Evolutionary conservation across 2,113 vertebrate species (phyloP).

Genomic region (Bos javanicus): DNA sequence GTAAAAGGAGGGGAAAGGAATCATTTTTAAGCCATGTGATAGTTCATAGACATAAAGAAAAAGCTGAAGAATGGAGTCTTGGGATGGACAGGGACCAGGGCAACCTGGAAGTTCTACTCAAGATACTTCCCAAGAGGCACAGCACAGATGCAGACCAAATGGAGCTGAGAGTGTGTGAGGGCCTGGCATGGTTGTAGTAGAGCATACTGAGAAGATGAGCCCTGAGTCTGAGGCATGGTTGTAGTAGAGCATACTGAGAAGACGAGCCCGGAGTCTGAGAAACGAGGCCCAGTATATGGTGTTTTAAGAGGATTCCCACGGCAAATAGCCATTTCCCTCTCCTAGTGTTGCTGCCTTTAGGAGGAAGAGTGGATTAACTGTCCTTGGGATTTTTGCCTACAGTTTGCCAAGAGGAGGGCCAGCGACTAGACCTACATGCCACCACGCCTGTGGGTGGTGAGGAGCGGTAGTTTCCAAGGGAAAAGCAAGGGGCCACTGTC

Average conservation of each 20-base stretch:
- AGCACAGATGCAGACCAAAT: neutral
- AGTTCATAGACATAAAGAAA: neutral
- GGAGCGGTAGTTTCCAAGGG: neutral
- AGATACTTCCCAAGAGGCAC: neutral
- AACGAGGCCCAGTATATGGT: neutral
- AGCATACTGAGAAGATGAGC: neutral
- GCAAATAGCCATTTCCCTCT: neutral
- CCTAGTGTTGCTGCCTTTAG: neutral
- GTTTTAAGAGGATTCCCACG: neutral
- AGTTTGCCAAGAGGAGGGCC: neutral
- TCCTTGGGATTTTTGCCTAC: neutral
- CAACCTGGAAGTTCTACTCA: neutral
- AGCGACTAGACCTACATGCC: neutral
- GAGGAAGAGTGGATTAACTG: neutral
- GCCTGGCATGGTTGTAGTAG: neutral
- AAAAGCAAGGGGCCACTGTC: neutral
- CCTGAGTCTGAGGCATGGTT: neutral
- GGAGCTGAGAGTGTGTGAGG: neutral
- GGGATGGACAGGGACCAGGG: neutral
- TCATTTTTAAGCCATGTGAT: neutral
- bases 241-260: neutral
- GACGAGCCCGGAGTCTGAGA: neutral
- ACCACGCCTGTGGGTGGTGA: too few relatives aligned
- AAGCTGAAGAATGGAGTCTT: neutral
- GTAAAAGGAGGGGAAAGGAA: neutral